Conservation (phyloP, 2,113 vertebrate species). For the Prinia subflava region DNA sequence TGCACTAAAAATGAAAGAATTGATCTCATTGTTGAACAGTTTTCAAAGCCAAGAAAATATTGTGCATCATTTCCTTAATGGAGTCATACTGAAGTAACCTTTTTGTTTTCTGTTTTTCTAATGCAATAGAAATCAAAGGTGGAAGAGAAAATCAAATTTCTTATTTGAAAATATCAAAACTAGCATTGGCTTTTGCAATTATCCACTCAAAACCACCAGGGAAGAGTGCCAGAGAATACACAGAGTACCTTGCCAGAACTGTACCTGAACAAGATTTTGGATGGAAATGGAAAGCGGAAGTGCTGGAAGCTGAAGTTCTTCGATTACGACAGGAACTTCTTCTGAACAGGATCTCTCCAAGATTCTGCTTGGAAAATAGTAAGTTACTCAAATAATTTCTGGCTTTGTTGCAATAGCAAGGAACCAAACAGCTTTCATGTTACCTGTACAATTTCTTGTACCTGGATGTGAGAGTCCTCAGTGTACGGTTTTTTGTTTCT, state of each 20-base stretch:
- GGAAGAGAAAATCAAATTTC: slow-evolving; percentile 54
- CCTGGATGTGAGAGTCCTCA: background rate
- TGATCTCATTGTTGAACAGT: background rate
- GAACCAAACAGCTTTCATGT: background rate
- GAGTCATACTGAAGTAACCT: background rate
- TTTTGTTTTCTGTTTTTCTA: slow-evolving; percentile 18
- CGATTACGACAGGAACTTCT: slow-evolving; percentile 80
- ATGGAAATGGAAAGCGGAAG: slow-evolving; percentile 71
- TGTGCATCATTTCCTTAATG: background rate
- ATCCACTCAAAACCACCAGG: slow-evolving; percentile 79
- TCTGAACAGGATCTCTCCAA: slow-evolving; percentile 59
- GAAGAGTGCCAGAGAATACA: slow-evolving; percentile 73
- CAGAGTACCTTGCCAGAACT: slow-evolving; percentile 68
- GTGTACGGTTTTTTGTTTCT: background rate
- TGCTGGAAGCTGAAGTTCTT: slow-evolving; percentile 82
- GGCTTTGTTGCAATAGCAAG: background rate
- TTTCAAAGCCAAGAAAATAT: slow-evolving; percentile 23
- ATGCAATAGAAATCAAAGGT: slow-evolving; percentile 26
- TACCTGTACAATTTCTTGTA: background rate
- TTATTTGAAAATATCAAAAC: slow-evolving; percentile 70
- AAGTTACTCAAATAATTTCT: slow-evolving; percentile 28
- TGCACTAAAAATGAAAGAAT: background rate
- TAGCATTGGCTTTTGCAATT: slow-evolving; percentile 84
- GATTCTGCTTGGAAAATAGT: slow-evolving; percentile 53
- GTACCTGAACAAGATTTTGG: slow-evolving; percentile 57